Conservation (phyloP, 92 coral and sea anemone species). For the Meandrina meandrites region DNA sequence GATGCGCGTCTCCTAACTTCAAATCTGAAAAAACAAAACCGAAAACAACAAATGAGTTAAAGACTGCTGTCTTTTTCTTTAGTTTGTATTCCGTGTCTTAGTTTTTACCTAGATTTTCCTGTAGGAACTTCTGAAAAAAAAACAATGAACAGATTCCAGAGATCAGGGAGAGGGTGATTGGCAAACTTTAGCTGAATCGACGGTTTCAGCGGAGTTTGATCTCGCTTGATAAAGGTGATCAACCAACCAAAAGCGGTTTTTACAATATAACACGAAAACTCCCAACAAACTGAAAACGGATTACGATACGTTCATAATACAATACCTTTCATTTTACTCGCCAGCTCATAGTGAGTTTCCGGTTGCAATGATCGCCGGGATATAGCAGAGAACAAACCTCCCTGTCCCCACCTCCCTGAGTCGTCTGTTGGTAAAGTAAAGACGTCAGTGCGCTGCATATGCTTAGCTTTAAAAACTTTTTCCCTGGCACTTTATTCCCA, state of each 20-base stretch:
- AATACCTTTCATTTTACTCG: constrained; percentile 86
- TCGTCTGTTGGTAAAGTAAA: constrained; percentile 59
- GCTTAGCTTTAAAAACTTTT: neutral
- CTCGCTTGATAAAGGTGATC: no score
- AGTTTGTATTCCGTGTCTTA: neutral
- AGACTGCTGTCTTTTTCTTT: neutral
- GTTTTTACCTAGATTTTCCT: neutral
- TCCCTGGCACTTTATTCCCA: no score
- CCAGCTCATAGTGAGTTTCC: constrained; percentile 76
- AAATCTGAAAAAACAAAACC: constrained; percentile 54
- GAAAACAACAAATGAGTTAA: neutral
- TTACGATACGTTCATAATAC: neutral
- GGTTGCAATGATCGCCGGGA: constrained; percentile 75
- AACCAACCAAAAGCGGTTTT: no score
- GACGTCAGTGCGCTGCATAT: neutral
- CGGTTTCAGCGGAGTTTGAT: no score
- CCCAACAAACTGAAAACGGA: neutral
- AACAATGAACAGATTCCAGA: no score
- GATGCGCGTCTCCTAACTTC: constrained; percentile 84
- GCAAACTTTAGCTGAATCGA: no score
- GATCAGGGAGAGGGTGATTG: no score
- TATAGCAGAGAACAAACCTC: constrained; percentile 85
- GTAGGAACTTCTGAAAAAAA: neutral
- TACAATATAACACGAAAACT: neutral
- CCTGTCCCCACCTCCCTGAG: constrained; percentile 92